Evolutionary conservation across 64 coral and sea anemone species (phyloP), one percentile per base, ranked within the genome.

Genomic region (Catalaphyllia jardinei): DNA sequence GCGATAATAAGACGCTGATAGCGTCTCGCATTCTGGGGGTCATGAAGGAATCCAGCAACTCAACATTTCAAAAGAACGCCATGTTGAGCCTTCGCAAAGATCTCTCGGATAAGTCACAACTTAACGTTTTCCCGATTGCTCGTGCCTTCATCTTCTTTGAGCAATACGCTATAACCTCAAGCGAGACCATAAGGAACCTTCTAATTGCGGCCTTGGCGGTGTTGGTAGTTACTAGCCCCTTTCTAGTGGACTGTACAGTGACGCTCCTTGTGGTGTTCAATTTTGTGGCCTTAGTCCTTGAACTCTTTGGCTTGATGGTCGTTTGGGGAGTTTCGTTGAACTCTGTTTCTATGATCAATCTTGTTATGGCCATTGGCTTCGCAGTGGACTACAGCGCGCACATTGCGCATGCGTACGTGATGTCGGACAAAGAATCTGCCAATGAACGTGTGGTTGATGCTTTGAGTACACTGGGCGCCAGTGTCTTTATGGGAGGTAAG

Each of bases 401-500:
- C 57, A 86, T 87, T 63, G 90, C 90, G 1, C 82, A 87, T 78
- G 73, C 90, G 18, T 92, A 78, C 78, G 82, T 79, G 35, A 75
- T 74, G 31, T 92, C 90, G 15, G 61, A 67, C 8, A 84, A 87
- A 46, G 17, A 19, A 20, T 67, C 20, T 78, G 74, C 83, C 2
- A 75, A 92, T 33, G 73, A 31, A 25, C 90, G 90, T 79, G 74
- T 87, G 0, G 74, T 73, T 1, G 55, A 86, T 29, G 83, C 83
- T 50, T 17, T 92, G 39, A 87, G 74, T 33, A 92, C 90, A 51
- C 54, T 92, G 3, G 90, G 90, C 5, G 76, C 83, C 17, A 87
- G 90, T 79, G 90, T 92, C 10, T 52, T 92, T 9, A 86, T 92
- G 82, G 83, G 82, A 92, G 90, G 83, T 92, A 55, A 89, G 74